Percentiles rank a stretch among this genome's conserved stretches.
Conservation (phyloP, 2,888 invertebrate genomes). For the Scotopteryx bipunctaria region DNA sequence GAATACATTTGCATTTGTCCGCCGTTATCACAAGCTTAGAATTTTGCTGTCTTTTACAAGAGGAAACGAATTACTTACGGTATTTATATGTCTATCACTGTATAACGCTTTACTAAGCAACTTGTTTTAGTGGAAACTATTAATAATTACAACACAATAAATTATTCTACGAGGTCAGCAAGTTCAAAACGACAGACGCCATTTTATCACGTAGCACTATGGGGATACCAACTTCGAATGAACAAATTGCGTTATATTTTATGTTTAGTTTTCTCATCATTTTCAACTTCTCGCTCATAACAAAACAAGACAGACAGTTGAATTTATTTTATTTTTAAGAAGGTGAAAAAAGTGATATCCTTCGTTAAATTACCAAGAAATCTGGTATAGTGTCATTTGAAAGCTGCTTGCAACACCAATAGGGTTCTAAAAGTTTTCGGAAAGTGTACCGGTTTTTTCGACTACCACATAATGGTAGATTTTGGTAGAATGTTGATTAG, state of each 20-base stretch:
- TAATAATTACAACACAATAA: conserved; percentile 43
- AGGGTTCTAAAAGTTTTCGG: background rate
- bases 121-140: conserved; percentile 34
- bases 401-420: background rate
- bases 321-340: too few relatives aligned
- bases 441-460: background rate
- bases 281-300: too few relatives aligned
- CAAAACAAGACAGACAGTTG: too few relatives aligned
- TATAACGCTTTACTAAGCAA: conserved; percentile 19
- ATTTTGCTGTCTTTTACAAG: conserved; percentile 25
- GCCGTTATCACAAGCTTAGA: conserved; percentile 67
- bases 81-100: conserved; percentile 24
- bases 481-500: too few relatives aligned
- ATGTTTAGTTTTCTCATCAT: too few relatives aligned
- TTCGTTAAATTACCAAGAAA: too few relatives aligned
- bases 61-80: conserved; percentile 40
- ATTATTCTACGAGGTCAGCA: conserved; percentile 57
- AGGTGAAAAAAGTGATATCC: too few relatives aligned
- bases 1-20: conserved; percentile 59
- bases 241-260: background rate
- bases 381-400: background rate
- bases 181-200: conserved; percentile 65
- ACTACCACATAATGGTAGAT: too few relatives aligned
- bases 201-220: conserved; percentile 67
- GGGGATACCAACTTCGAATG: conserved; percentile 39